Evolutionary conservation across 2,797 vertebrate species (phyloP).

Genomic region (Zalophus californianus): DNA sequence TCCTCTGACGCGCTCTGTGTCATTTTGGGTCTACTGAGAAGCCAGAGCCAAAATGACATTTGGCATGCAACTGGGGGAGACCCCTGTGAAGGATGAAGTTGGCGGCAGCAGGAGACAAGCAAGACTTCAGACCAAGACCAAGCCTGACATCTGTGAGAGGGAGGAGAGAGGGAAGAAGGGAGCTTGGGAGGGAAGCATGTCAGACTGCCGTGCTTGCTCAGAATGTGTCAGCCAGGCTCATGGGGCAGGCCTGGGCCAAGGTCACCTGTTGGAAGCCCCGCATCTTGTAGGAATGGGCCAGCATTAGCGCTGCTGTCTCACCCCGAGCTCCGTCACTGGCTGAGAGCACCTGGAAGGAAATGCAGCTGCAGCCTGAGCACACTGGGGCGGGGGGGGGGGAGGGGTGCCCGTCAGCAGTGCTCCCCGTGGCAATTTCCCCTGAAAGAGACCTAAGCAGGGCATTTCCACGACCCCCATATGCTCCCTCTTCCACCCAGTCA

Average conservation of each 20-base stretch:
- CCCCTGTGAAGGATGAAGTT: not conserved
- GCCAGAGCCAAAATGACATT: not conserved
- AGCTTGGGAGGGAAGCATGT: not conserved
- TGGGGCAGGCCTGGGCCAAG: not conserved
- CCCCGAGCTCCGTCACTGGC: not conserved
- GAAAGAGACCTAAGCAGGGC: not conserved
- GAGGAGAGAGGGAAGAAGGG: not conserved
- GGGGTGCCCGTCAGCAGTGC: not conserved
- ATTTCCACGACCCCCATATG: not conserved
- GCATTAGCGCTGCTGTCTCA: not conserved
- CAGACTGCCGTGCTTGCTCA: not conserved
- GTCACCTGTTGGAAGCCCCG: not conserved
- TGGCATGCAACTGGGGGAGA: not conserved
- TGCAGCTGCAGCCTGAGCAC: not conserved
- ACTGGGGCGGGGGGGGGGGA: too few relatives aligned
- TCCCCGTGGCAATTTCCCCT: not conserved
- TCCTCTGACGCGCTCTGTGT: not conserved
- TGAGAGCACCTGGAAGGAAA: not conserved
- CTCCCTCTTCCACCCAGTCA: not conserved
- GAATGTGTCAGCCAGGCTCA: not conserved
- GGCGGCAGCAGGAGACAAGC: not conserved
- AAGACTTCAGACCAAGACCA: not conserved
- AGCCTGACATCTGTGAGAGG: not conserved
- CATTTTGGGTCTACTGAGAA: conserved; percentile 1
- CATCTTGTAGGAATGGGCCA: not conserved